These are phyloP conservation scores for Conistra vaccinii DNA, from an alignment of 2,888 invertebrate genomes.

Conservation along the genomic window DNA sequence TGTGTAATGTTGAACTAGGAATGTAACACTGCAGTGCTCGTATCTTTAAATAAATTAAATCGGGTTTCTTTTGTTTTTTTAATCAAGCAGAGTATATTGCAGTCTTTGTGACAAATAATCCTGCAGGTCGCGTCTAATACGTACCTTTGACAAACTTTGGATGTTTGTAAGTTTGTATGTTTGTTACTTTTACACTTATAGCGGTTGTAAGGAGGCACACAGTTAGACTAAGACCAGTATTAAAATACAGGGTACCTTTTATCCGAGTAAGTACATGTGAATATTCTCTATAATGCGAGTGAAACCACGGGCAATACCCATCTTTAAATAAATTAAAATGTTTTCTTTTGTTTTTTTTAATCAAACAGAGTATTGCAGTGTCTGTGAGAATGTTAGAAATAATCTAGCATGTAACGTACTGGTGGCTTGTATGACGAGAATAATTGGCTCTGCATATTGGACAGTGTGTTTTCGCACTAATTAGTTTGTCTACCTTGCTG, in stretches of 20 bases:
- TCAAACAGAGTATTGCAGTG: slow-evolving; percentile 9
- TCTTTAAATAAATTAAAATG: slow-evolving; percentile 46
- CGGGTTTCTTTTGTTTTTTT: slow-evolving; percentile 18
- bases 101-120: neutral
- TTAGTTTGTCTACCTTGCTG: slow-evolving; percentile 35
- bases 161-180: neutral
- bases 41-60: slow-evolving; percentile 46
- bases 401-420: slow-evolving; percentile 5
- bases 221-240: neutral
- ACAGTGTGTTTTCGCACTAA: slow-evolving; percentile 27
- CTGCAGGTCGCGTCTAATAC: no score
- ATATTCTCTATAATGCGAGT: neutral
- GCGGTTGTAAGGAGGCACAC: no score
- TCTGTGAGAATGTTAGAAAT: slow-evolving; percentile 7
- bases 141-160: no score
- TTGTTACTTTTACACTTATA: neutral
- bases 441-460: slow-evolving; percentile 51
- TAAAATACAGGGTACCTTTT: neutral
- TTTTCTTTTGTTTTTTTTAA: slow-evolving; percentile 26
- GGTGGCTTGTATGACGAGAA: neutral
- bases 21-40: slow-evolving; percentile 6
- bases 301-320: neutral
- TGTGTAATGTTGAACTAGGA: slow-evolving; percentile 25
- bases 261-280: neutral
- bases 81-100: slow-evolving; percentile 8